phyloP scores from a whole-genome alignment of 2,797 vertebrate species.

The Coregonus suidteri region DNA sequence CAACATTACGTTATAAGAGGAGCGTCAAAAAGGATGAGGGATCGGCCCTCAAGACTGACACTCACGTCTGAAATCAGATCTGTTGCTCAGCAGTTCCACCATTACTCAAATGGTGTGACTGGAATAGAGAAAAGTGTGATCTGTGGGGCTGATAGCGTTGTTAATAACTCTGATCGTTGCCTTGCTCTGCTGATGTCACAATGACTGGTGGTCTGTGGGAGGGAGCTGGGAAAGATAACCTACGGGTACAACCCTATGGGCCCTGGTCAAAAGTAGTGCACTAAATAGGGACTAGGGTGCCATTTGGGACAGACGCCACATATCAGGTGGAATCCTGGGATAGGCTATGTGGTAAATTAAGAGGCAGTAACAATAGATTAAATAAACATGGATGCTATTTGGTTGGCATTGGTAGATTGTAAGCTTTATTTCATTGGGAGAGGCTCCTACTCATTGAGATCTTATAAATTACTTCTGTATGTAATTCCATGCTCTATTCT shows the following conservation, averaged over 20 bases:
- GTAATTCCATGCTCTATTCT: not conserved
- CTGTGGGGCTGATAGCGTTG: constrained; percentile 5
- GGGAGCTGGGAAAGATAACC: too few species aligned
- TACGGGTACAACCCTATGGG: not conserved
- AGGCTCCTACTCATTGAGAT: too few species aligned
- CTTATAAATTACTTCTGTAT: too few species aligned
- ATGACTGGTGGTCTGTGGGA: constrained; percentile 22
- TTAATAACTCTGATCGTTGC: constrained; percentile 35
- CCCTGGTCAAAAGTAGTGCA: not conserved
- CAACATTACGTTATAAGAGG: not conserved
- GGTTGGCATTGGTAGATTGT: not conserved
- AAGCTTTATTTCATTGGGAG: too few species aligned
- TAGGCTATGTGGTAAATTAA: not conserved
- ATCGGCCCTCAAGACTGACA: not conserved
- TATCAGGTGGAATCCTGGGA: not conserved
- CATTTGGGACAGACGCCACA: not conserved
- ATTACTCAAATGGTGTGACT: constrained; percentile 2
- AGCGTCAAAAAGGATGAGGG: not conserved
- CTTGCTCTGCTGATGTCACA: constrained; percentile 39
- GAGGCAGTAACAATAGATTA: not conserved
- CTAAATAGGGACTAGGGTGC: not conserved
- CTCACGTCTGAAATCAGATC: not conserved
- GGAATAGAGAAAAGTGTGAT: not conserved
- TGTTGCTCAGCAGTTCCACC: not conserved
- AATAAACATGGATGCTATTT: not conserved